Base-by-base conservation (phyloP, 2,888 invertebrate species). In the Cancer borealis region DNA sequence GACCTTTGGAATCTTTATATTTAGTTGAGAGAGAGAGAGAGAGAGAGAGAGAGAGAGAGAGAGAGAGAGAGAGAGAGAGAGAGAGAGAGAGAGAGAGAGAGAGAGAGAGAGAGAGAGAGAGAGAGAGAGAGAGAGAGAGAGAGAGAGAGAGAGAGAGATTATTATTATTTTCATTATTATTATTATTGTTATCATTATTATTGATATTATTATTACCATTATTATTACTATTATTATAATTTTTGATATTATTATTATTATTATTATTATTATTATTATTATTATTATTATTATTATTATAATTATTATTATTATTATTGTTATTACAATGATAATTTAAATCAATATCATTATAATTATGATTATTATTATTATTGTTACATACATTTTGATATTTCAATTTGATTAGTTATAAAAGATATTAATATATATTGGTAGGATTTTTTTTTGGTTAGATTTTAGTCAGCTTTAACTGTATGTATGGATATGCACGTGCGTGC, bases 31-130 rank as follows among this genome's bases (percentile, higher is more conserved):
- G 79, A 79, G 79, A 79, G 79, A 79, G 79, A 79, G 79, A 79
- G 79, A 79, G 79, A 79, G 79, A 79, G 79, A 79, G 79, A 79
- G 79, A 79, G 79, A 79, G 79, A 79, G 79, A 79, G 79, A 79
- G 79, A 79, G 79, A 79, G 79, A 79, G 79, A 79, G 79, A 79
- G 79, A 79, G 79, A 79, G 79, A 79, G 79, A 79, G 79, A 79
- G 79, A 79, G 79, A 79, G 66, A 66, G 66, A 17, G 79, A 79
- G 66, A 66, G 66, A 66, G 66, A 66, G 66, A 66, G 66, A 66
- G 66, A 66, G 66, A 66, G 66, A 66, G 66, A 66, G 66, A 66
- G 66, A 66, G 66, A 66, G 66, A 79, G 79, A 79, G 79, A 79
- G 79, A 79, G 79, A 79, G 79, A 73, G 73, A 73, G 73, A 73